Base-by-base conservation (phyloP, 2,797 vertebrate genomes). In the Chrosomus eos region DNA sequence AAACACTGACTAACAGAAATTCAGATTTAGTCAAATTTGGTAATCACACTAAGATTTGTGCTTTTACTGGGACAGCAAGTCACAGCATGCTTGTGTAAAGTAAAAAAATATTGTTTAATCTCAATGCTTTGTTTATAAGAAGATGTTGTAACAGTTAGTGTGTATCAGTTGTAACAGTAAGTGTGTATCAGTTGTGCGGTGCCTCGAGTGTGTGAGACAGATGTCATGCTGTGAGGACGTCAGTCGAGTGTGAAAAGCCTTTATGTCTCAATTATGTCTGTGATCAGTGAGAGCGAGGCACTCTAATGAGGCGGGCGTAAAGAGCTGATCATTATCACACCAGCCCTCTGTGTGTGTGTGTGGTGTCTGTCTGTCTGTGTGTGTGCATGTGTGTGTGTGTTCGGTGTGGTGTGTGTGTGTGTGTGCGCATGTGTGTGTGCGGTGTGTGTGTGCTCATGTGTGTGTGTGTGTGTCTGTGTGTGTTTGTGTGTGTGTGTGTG, bases 221-320 rank as follows among this genome's bases (percentile, higher is more conserved):
- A 95, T 96, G 95, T 93, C 94, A 94, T 95, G 95, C 94, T 92
- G 93, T 81, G 90, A 89, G 86, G 92, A 93, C 92, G 94, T 93
- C 94, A 95, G 90, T 92, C 93, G 95, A 92, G 96, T 97, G 96
- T 95, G 94, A 96, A 95, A 94, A 93, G 92, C 55, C 82, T 82
- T 74, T 94, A 92, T 93, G 91, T 93, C 90, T 81, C 93, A 94
- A 95, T 96, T 95, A 96, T 88, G 91, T 90, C 90, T 90, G 94
- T 94, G 95, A 96, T 96, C 96, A 95, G 80, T 43, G 36, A 75
- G 48, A 84, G 75, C 74, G 74, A 64, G 33, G 75, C 51, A 33
- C 76, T 82, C 86, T 92, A 94, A 93, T 91, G 90, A 93, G 87
- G 84, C 79, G 77, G 80, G 89, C 64, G 72, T 75, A 85, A 87